Evolutionary conservation across 2,888 invertebrate genomes (phyloP), one percentile per base, ranked within the genome.

Genomic region (Bhutanitis thaidina): DNA sequence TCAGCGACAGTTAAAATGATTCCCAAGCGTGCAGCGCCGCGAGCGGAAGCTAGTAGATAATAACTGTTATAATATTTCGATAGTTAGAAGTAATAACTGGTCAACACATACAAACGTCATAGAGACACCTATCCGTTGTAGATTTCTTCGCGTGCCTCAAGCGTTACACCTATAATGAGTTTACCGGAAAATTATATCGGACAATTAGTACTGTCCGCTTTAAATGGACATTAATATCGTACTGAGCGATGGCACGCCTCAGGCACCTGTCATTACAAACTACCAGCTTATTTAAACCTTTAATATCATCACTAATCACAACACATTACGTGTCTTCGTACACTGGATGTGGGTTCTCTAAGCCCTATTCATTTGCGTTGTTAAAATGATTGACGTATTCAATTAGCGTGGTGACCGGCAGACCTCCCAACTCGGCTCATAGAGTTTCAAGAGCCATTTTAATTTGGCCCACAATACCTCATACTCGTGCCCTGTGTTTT

Each of bases 321-420:
- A 52, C 52, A 54, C 51, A 50, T 53, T 56, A 67, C 59, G 67
- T 78, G 51, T 73, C 81, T 62, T 40, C 36, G 52, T 73, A 69
- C 56, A 59, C 59, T 80, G 80, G 84, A 57, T 66, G 67, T 54
- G 62, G 67, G 70, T 66, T 60, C 69, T 74, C 75, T 79, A 77
- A 79, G 77, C 81, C 76, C 84, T 81, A 86, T 88, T 90, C 84
- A 88, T 91, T 91, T 91, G 87, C 89, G 91, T 93, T 93, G 93
- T 93, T 93, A 93, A 91, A 90, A 91, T 93, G 93, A 93, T 93
- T 93, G 93, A 93, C 93, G 93, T 91, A 91, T 93, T 93, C 93
- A 93, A 93, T 93, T 93, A 93, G 93, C 83, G 79, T 86, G 88
- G 90, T 91, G 91, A 91, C 90, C 90, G 90, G 74, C 79, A 81